Evolutionary conservation across 2,888 invertebrate genomes (phyloP), one percentile per base, ranked within the genome.

Genomic region (Zonitis immaculata): DNA sequence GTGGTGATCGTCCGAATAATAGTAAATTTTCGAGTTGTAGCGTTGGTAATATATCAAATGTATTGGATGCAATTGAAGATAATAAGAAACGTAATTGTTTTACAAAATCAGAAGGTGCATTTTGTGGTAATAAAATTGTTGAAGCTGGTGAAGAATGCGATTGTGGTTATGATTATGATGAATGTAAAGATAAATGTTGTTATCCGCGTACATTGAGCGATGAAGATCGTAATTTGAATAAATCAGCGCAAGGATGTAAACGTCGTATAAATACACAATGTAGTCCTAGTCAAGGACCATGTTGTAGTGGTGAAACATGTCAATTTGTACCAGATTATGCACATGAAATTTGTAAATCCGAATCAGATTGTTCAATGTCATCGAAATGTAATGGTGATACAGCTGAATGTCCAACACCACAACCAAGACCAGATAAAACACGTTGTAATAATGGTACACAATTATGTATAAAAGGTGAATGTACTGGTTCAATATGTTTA

Each of bases 71-170:
- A 1, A 89, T 98, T 35, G 85, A 91, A 56, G 91, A 91, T 69
- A 89, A 89, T 57, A 86, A 90, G 66, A 97, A 98, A 76, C 81
- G 89, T 44, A 95, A 97, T 78, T 98, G 97, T 71, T 94, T 99
- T 76, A 87, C 88, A 63, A 88, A 87, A n/a, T 87, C 89, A 12
- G 88, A 86, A 56, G 95, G 94, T 53, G 95, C 98, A 25, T 99
- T 98, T 84, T 99, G 99, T 77, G 99, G 99, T 50, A 99, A 99
- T 78, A 96, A 96, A 78, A 95, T 99, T 68, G 95, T 95, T 0
- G 99, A 99, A 74, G 90, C 88, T 22, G 95, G 93, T 44, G 99
- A 99, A 77, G 93, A 98, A 77, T 99, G 99, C 73, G 99, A 99
- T 75, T 95, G 95, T 70, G 95, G 95, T 20, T 98, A 95, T 73